Evolutionary conservation across 2,797 vertebrate species (phyloP).

Genomic region (Myiotriccus ornatus): DNA sequence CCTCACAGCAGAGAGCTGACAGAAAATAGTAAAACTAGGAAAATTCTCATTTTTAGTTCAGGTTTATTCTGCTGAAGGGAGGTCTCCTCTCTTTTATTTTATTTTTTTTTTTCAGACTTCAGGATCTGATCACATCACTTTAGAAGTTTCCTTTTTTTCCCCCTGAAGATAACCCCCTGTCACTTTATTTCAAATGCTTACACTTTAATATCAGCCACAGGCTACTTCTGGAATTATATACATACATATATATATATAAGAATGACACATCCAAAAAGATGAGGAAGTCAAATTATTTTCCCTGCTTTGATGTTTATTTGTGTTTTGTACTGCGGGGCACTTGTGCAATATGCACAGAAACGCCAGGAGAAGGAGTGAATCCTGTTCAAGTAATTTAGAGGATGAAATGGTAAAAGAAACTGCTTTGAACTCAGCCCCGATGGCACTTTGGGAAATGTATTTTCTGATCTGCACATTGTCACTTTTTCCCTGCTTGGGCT

Average conservation of each 20-base stretch:
- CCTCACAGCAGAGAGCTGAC: neutral
- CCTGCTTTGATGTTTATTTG: conserved; percentile 69
- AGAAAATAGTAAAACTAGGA: neutral
- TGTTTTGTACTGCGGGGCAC: conserved; percentile 34
- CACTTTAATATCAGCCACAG: conserved; percentile 52
- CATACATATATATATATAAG: neutral
- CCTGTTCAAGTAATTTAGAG: conserved; percentile 38
- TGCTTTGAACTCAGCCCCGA: conserved; percentile 39
- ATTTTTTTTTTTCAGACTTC: neutral
- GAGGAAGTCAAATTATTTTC: conserved; percentile 63
- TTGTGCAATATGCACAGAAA: conserved; percentile 28
- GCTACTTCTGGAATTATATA: conserved; percentile 58
- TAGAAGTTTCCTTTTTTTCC: neutral
- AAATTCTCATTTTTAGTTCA: neutral
- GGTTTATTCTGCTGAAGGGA: neutral
- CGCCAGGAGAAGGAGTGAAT: conserved; percentile 33
- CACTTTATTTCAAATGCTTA: conserved; percentile 61
- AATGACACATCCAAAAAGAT: conserved; percentile 41
- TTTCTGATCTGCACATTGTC: neutral
- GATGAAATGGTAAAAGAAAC: conserved; percentile 7
- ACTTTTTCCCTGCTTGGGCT: neutral
- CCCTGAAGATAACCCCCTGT: conserved; percentile 43
- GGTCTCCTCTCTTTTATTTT: neutral
- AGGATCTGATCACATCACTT: neutral
- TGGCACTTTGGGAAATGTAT: neutral